These are phyloP conservation scores for Xiphophorus hellerii DNA, from an alignment of 2,113 vertebrate species.

Conservation along the genomic window DNA sequence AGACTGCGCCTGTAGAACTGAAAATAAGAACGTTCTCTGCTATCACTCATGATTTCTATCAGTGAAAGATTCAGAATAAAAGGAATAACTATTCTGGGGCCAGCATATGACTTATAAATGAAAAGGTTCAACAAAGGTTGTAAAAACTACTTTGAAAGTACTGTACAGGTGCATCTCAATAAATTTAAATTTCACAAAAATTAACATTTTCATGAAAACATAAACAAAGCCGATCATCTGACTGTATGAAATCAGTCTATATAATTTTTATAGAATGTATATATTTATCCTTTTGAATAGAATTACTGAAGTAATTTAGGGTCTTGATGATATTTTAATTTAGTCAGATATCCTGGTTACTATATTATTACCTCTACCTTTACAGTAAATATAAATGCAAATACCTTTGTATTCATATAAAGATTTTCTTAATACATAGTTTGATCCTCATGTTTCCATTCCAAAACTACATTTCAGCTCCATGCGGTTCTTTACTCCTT, in stretches of 20 bases:
- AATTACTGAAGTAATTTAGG: background rate
- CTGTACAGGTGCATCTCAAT: background rate
- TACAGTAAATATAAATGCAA: background rate
- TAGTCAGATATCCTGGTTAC: background rate
- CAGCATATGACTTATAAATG: background rate
- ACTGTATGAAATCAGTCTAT: background rate
- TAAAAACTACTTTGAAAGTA: background rate
- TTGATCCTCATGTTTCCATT: background rate
- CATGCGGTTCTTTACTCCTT: background rate
- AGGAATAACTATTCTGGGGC: too few relatives aligned
- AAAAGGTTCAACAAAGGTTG: background rate
- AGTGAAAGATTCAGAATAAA: background rate
- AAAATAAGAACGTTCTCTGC: background rate
- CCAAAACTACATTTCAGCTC: background rate
- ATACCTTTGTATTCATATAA: background rate
- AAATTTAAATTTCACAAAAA: background rate
- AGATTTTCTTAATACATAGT: background rate
- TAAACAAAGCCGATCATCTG: background rate
- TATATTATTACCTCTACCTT: background rate
- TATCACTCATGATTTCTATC: background rate
- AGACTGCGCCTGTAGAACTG: background rate
- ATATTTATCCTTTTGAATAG: background rate
- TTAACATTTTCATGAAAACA: background rate
- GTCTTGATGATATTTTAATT: background rate
- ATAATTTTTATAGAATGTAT: background rate